Conservation (phyloP, 2,888 invertebrate species). For the Platypus cylindrus region DNA sequence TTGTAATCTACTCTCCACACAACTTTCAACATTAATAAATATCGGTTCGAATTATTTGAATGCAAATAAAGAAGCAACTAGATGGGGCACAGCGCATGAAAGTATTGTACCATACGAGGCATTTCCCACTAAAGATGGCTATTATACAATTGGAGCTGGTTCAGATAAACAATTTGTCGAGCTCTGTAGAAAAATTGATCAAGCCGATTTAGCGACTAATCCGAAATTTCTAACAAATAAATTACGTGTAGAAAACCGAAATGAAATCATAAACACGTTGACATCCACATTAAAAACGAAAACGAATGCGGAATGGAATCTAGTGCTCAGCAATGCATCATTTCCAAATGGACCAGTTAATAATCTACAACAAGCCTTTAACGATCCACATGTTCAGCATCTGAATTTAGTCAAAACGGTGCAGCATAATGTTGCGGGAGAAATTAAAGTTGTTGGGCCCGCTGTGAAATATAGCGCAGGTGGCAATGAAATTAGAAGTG, state of each 20-base stretch:
- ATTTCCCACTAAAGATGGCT: conserved; percentile 71
- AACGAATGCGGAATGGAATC: conserved; percentile 62
- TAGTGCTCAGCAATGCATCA: conserved; percentile 53
- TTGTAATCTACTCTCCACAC: conserved; percentile 86
- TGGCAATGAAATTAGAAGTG: conserved; percentile 51
- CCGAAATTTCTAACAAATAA: conserved; percentile 58
- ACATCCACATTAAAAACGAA: conserved; percentile 44
- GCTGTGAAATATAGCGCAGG: conserved; percentile 70
- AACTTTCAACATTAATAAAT: conserved; percentile 79
- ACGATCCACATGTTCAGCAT: conserved; percentile 71
- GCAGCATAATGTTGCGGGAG: conserved; percentile 55
- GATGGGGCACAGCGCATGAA: conserved; percentile 89
- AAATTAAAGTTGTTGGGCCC: conserved; percentile 70
- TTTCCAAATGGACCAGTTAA: conserved; percentile 90
- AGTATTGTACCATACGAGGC: conserved; percentile 92
- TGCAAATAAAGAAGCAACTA: conserved; percentile 57
- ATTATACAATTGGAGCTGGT: conserved; percentile 77
- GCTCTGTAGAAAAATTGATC: conserved; percentile 51
- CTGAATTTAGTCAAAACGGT: conserved; percentile 61
- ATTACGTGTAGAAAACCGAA: conserved; percentile 62
- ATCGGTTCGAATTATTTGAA: conserved; percentile 85
- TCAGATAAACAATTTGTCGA: conserved; percentile 70
- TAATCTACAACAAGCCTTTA: conserved; percentile 70
- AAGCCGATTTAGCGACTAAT: conserved; percentile 48
- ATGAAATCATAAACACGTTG: conserved; percentile 51